Evolutionary conservation across 2,888 invertebrate species (phyloP).

Genomic region (Acronicta psi): DNA sequence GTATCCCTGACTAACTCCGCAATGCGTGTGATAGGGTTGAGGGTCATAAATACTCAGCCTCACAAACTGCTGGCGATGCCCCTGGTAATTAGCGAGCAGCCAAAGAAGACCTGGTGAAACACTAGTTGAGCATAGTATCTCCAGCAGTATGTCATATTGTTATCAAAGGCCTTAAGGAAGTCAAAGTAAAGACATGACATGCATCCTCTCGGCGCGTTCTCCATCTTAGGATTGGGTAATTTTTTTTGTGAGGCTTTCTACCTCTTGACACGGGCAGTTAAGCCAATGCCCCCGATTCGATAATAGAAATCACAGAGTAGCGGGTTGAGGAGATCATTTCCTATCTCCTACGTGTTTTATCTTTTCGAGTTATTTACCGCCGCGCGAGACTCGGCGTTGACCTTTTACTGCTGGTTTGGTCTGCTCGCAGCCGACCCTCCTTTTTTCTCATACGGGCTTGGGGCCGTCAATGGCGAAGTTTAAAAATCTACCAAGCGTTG

Average conservation of each 20-base stretch:
- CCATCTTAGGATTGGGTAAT: constrained; percentile 40
- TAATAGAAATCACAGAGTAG: not conserved
- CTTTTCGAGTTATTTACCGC: constrained; percentile 1
- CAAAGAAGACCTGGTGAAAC: too few relatives aligned
- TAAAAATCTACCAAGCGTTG: too few relatives aligned
- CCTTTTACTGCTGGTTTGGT: constrained; percentile 1
- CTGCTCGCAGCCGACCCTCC: constrained; percentile 10
- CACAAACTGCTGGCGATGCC: too few relatives aligned
- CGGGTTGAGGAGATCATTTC: constrained; percentile 10
- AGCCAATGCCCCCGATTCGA: constrained; percentile 8
- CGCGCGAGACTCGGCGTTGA: constrained; percentile 12
- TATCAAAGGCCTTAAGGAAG: too few relatives aligned
- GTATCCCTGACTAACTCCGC: too few relatives aligned
- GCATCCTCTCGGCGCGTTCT: constrained; percentile 38
- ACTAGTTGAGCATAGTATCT: too few relatives aligned
- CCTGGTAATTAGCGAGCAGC: too few relatives aligned
- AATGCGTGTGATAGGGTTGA: too few relatives aligned
- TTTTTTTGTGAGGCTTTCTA: constrained; percentile 41
- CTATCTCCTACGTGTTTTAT: not conserved
- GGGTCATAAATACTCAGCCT: too few relatives aligned
- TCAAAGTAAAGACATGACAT: too few relatives aligned
- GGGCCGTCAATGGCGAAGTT: constrained; percentile 21
- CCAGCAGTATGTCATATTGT: too few relatives aligned
- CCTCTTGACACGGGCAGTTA: constrained; percentile 15
- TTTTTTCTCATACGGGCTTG: constrained; percentile 23